Evolutionary conservation across 2,888 invertebrate species (phyloP), one percentile per base, ranked within the genome.

Genomic region (Leucophora obtusa): DNA sequence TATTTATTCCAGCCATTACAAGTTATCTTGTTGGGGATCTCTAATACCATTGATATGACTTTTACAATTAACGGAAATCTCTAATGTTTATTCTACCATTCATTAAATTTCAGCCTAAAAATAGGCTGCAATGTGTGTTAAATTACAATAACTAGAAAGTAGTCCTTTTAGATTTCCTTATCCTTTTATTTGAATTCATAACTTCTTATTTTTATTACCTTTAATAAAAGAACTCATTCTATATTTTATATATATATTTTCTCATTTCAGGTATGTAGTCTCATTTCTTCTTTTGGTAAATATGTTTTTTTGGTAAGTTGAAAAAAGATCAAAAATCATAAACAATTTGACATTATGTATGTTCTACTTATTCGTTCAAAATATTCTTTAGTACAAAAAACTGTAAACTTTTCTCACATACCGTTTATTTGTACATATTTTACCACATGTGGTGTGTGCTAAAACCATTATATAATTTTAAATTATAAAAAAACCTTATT

Each of bases 361-460:
- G 38, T 11, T 8, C 2, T 38, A 14, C 11, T 38, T 38, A 14
- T 38, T 38, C 11, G 38, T 38, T 38, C 11, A 38, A 11, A 38
- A 38, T 38, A 4, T 38, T 14, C 1, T 11, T 38, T 1, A 28
- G n/a, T 10, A 10, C 38, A 3, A 35, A 2, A 35, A 11, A 11
- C 11, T 38, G 14, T 38, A 11, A 38, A 11, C 38, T 38, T 38
- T 38, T 38, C 7, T 28, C 6, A 28, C 6, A 28, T 28, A 1
- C 7, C 28, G 4, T 7, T 6, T 28, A 28, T 7, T 28, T 38
- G 11, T 10, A 38, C 17, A 18, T 51, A 65, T 54, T 54, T 66
- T 53, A 35, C 53, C 53, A 66, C 65, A 66, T 53, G 65, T 66
- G 65, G 65, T 66, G 65, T 11, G 65, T 66, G 65, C 38, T 38